Percentiles rank a stretch among this genome's conserved stretches.
Conservation (phyloP, 2,113 vertebrate species). For the Rhea americana region DNA sequence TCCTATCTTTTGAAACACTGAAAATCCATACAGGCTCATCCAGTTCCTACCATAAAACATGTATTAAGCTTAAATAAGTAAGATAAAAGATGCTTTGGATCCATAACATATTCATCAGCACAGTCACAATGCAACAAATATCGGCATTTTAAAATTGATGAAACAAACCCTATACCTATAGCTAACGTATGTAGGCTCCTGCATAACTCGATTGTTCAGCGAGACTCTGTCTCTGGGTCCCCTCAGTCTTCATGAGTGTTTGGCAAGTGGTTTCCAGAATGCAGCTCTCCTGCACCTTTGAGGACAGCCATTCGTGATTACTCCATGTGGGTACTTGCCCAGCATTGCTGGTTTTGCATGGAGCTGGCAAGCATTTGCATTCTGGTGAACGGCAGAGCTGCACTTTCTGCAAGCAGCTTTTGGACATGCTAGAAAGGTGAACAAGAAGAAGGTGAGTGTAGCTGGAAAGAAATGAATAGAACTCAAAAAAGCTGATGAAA, state of each 20-base stretch:
- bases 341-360: accelerated
- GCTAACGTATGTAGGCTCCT: not conserved
- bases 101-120: not conserved
- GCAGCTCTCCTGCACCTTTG: not conserved
- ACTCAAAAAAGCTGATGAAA: not conserved
- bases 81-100: not conserved
- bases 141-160: not conserved
- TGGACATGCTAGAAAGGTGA: not conserved
- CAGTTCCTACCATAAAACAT: not conserved
- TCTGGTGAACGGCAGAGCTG: not conserved
- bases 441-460: accelerated
- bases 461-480: not conserved
- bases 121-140: not conserved
- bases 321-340: not conserved
- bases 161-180: not conserved
- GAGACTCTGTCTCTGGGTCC: not conserved
- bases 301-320: not conserved
- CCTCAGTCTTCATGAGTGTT: not conserved
- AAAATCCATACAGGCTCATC: not conserved
- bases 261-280: not conserved
- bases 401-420: not conserved
- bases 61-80: not conserved
- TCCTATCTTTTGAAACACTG: not conserved
- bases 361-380: not conserved
- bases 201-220: not conserved